phyloP scores from a whole-genome alignment of 2,888 invertebrate genomes.

The Tuberolachnus salignus region DNA sequence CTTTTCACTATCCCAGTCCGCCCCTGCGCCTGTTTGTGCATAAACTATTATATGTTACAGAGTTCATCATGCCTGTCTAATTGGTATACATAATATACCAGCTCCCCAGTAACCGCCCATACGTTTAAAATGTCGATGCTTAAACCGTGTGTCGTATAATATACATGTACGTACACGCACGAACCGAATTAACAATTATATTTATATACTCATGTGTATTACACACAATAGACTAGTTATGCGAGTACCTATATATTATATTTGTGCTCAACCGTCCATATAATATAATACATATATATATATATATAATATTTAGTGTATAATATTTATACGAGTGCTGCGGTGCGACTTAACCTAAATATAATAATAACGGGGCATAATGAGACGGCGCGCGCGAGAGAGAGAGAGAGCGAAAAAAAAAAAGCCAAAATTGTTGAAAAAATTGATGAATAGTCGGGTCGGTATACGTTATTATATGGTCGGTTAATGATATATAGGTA shows the following conservation, averaged over 20 bases:
- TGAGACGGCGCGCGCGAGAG: neutral
- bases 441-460: conserved; percentile 51
- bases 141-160: conserved; percentile 16
- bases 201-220: conserved; percentile 4
- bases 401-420: neutral
- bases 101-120: conserved; percentile 20
- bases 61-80: neutral
- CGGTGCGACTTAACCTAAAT: conserved; percentile 41
- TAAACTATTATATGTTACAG: too few species aligned
- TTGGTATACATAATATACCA: neutral
- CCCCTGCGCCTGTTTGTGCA: too few species aligned
- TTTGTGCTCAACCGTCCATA: conserved; percentile 29
- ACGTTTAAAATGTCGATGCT: conserved; percentile 21
- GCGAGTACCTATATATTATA: conserved; percentile 13
- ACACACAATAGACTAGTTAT: conserved; percentile 29
- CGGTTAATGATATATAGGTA: too few species aligned
- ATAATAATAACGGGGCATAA: conserved; percentile 24
- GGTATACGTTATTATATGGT: neutral
- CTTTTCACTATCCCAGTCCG: too few species aligned
- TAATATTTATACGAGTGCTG: neutral
- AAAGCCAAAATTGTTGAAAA: conserved; percentile 34
- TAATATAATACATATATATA: conserved; percentile 5
- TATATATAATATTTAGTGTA: neutral
- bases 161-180: neutral
- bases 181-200: conserved; percentile 42